Evolutionary conservation across 2,113 vertebrate genomes (phyloP), one percentile per base, ranked within the genome.

Genomic region (Xiphophorus maculatus): DNA sequence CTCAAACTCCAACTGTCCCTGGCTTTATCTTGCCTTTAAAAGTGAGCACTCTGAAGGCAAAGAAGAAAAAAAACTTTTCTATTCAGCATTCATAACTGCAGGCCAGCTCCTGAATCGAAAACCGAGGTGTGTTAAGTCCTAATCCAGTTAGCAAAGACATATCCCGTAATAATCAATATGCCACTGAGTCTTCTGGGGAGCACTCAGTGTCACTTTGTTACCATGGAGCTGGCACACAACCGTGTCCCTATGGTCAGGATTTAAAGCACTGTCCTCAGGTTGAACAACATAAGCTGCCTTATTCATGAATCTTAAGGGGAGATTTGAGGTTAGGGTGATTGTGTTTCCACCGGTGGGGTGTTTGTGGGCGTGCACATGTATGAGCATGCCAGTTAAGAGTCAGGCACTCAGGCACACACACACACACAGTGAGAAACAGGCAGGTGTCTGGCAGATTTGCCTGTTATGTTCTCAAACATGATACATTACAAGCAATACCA

Each of bases 81-180:
- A 48, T 42, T 85, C 61, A 71, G 80, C 29, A 67, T 64, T 73
- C 32, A 72, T 40, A 69, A 19, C 44, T 22, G 19, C 42, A 81
- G 32, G 27, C 22, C 62, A 71, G 33, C 73, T 25, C 14, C 27
- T 64, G 19, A 51, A 65, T 71, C 72, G 11, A 58, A 73, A 11
- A 80, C 61, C n/a, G 19, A 54, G 42, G 77, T 73, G 66, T 80
- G 73, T 68, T 78, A 72, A 81, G 72, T 54, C 40, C 63, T 76
- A 74, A 85, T 83, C 82, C 68, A 83, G 76, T 74, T 80, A 75
- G 60, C 70, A 73, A 73, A 40, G 63, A 69, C 64, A 65, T 68
- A 89, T 88, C 80, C 86, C 80, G 86, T 83, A 88, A 85, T 82
- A 85, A 81, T 86, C 83, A 70, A 77, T 66, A 30, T 80, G 54